These are phyloP conservation scores for Cancer borealis DNA, from an alignment of 2,888 invertebrate species.

Conservation along the genomic window DNA sequence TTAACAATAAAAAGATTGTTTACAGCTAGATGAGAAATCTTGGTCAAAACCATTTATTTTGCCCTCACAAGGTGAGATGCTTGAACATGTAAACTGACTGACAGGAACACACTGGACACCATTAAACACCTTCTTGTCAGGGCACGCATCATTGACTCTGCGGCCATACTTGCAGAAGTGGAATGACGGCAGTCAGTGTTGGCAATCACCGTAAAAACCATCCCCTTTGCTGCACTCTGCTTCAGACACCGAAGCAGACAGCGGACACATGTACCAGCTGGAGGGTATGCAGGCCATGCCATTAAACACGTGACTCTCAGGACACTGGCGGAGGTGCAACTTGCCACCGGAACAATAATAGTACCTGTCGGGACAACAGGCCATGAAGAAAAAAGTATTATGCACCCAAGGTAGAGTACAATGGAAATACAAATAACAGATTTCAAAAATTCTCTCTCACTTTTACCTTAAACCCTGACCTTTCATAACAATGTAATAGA, in stretches of 20 bases:
- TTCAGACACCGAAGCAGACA: background rate
- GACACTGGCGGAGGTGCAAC: constrained; percentile 51
- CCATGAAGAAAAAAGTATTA: background rate
- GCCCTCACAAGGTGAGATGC: constrained; percentile 62
- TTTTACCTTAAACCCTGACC: too few relatives aligned
- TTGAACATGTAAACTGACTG: constrained; percentile 77
- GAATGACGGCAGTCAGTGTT: constrained; percentile 62
- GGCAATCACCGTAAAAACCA: constrained; percentile 60
- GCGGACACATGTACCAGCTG: constrained; percentile 60
- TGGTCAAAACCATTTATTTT: constrained; percentile 82
- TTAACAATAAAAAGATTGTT: constrained; percentile 83
- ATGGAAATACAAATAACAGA: too few relatives aligned
- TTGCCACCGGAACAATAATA: constrained; percentile 53
- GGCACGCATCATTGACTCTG: constrained; percentile 60
- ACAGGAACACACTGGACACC: constrained; percentile 62
- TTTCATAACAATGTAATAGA: background rate
- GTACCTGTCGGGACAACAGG: constrained; percentile 33
- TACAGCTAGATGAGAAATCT: constrained; percentile 82
- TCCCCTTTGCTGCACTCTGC: constrained; percentile 78
- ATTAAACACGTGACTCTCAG: constrained; percentile 66
- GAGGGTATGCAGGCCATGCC: constrained; percentile 63
- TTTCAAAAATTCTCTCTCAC: too few relatives aligned
- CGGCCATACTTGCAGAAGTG: constrained; percentile 37
- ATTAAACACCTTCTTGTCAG: constrained; percentile 61
- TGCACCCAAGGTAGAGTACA: background rate